Percentiles rank a stretch among this genome's conserved stretches.
phyloP scores from a whole-genome alignment of 1,140 invertebrate genomes.

The Drosophila tristis region DNA sequence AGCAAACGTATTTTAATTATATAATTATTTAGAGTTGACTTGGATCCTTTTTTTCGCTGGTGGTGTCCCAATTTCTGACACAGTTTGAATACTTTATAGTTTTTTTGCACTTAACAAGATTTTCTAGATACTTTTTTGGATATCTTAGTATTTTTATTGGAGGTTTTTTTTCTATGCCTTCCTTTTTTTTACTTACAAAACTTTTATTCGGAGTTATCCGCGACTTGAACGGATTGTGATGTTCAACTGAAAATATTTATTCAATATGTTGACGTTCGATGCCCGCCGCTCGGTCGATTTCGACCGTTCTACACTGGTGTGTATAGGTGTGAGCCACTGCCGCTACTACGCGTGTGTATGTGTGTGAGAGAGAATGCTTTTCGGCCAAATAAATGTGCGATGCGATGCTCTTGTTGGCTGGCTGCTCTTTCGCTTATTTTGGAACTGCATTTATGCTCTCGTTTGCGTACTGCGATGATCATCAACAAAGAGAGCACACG shows the following conservation, averaged over 20 bases:
- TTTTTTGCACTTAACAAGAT: constrained; percentile 20
- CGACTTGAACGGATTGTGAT: constrained; percentile 85
- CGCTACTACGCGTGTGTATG: constrained; percentile 6
- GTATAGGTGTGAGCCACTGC: constrained; percentile 33
- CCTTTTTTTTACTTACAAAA: constrained; percentile 83
- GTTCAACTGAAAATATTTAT: constrained; percentile 85
- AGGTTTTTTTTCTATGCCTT: constrained; percentile 29
- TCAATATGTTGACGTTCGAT: constrained; percentile 83
- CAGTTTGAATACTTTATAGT: constrained; percentile 1
- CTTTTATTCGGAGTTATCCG: constrained; percentile 84
- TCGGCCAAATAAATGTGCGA: constrained; percentile 45
- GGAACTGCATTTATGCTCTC: constrained; percentile 69
- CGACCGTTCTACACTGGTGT: constrained; percentile 55
- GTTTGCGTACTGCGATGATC: constrained; percentile 20
- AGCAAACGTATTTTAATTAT: constrained; percentile 23
- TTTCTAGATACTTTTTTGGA: constrained; percentile 1
- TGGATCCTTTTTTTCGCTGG: constrained; percentile 11
- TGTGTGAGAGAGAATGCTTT: constrained; percentile 59
- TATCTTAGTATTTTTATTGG: constrained; percentile 7
- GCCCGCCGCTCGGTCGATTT: constrained; percentile 77
- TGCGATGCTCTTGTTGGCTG: constrained; percentile 11
- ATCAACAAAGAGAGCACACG: constrained; percentile 13
- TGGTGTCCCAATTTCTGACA: constrained; percentile 1
- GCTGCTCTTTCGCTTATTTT: constrained; percentile 43
- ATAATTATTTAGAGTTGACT: constrained; percentile 31